Conservation (phyloP, 2,888 invertebrate species). For the Caenorhabditis imperialis region DNA sequence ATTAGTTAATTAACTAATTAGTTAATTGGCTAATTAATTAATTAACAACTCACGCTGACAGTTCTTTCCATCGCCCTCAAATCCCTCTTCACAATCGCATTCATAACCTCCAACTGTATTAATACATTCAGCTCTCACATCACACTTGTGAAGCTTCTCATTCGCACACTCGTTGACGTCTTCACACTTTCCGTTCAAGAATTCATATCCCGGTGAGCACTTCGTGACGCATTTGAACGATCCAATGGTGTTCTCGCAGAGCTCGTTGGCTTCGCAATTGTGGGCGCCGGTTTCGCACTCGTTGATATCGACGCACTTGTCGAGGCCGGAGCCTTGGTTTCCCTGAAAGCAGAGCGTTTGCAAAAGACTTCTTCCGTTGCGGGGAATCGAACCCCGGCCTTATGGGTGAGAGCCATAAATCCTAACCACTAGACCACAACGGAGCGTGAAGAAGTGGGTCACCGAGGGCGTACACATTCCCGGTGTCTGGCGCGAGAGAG, state of each 20-base stretch:
- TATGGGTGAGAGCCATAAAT: not conserved
- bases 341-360: too few species aligned
- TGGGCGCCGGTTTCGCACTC: constrained; percentile 70
- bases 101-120: constrained; percentile 70
- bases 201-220: constrained; percentile 70
- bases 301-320: constrained; percentile 73
- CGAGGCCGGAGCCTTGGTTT: constrained; percentile 57
- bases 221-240: constrained; percentile 66
- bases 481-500: not conserved
- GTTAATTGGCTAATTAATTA: too few species aligned
- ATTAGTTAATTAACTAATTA: too few species aligned
- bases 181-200: constrained; percentile 59
- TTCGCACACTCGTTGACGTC: constrained; percentile 70
- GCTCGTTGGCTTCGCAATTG: constrained; percentile 79
- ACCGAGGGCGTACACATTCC: not conserved
- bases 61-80: constrained; percentile 68
- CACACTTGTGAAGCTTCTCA: constrained; percentile 45
- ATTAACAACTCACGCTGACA: constrained; percentile 66
- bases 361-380: too few species aligned
- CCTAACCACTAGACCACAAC: not conserved
- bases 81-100: constrained; percentile 73
- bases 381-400: not conserved
- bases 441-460: not conserved
- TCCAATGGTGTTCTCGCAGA: constrained; percentile 72
- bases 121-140: constrained; percentile 67